These are phyloP conservation scores for Trissoscelio sp. DNA, from an alignment of 2,888 invertebrate species.

Conservation along the genomic window DNA sequence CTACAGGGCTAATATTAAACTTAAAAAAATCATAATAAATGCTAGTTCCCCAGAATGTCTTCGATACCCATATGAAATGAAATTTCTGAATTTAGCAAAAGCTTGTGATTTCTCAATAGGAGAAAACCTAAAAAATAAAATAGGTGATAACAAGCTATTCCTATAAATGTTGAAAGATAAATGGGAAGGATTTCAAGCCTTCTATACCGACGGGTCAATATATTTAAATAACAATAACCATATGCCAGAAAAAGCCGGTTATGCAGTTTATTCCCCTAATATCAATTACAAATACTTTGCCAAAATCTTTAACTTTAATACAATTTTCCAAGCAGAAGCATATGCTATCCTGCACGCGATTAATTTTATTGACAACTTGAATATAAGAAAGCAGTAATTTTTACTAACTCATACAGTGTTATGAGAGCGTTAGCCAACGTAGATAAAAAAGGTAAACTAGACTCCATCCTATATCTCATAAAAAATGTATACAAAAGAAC, in stretches of 20 bases:
- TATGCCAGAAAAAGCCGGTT: background rate
- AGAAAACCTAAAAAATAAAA: background rate
- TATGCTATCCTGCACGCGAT: constrained; percentile 20
- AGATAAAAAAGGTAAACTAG: constrained; percentile 21
- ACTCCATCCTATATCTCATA: constrained; percentile 5
- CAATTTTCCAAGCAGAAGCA: constrained; percentile 29
- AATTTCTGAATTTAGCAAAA: background rate
- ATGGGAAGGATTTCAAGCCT: background rate
- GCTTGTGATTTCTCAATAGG: constrained; percentile 13
- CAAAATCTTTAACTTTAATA: constrained; percentile 8
- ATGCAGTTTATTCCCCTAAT: constrained; percentile 14
- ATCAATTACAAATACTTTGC: constrained; percentile 4
- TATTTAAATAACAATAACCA: background rate
- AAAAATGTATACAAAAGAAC: background rate
- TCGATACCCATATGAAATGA: background rate
- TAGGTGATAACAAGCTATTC: background rate
- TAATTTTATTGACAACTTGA: constrained; percentile 24
- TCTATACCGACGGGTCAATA: constrained; percentile 6
- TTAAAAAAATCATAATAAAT: background rate
- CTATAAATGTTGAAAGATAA: background rate
- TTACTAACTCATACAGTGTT: constrained; percentile 23
- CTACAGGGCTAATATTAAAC: background rate
- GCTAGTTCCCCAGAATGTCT: background rate
- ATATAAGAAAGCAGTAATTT: constrained; percentile 13
- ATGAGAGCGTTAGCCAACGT: background rate